phyloP scores from a whole-genome alignment of 2,797 vertebrate genomes.

The Phaenicophaeus curvirostris region DNA sequence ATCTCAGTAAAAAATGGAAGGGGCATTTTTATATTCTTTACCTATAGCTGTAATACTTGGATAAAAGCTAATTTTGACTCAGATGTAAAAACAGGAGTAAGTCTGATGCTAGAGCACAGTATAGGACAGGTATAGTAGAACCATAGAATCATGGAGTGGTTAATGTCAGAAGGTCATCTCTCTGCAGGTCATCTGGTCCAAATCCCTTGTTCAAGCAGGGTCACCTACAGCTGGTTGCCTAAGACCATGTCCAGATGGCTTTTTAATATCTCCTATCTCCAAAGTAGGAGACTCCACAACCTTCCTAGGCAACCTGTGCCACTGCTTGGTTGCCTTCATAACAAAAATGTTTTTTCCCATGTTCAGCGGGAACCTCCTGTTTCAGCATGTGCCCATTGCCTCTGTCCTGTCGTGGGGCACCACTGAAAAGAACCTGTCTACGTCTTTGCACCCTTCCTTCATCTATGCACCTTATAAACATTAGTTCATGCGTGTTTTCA shows the following conservation, averaged over 20 bases:
- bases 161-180: no score
- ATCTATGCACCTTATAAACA: background rate
- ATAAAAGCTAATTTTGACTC: background rate
- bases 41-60: background rate
- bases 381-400: no score
- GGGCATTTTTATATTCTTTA: background rate
- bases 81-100: background rate
- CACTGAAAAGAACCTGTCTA: background rate
- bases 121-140: background rate
- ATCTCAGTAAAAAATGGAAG: background rate
- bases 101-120: background rate
- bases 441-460: background rate
- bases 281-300: no score
- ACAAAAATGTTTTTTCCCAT: no score
- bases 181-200: background rate
- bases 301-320: no score
- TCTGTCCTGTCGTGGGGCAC: no score
- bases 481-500: background rate
- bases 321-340: no score
- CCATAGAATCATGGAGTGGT: no score
- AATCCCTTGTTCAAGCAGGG: background rate
- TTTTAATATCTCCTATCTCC: no score
- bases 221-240: no score
- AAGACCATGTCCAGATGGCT: no score
- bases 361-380: no score